Conservation (phyloP, 2,888 invertebrate species). For the Megalurothrips usitatus region DNA sequence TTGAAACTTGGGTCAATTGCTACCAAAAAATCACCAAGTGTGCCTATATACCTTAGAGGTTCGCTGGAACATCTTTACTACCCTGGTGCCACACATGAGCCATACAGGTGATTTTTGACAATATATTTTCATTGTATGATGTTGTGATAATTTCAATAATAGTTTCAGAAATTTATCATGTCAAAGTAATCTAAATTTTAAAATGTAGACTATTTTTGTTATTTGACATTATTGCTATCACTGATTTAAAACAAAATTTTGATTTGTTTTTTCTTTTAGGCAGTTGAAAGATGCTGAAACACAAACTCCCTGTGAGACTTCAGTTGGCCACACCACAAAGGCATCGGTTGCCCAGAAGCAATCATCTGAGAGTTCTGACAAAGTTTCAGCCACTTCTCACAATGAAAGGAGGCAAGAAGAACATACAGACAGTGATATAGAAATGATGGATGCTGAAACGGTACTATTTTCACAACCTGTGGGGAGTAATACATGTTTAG, state of each 20-base stretch:
- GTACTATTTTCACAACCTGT: background rate
- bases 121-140: background rate
- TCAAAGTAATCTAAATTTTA: too few species aligned
- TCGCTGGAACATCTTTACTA: background rate
- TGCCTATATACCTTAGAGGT: background rate
- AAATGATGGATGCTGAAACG: background rate
- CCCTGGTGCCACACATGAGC: background rate
- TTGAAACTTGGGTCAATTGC: background rate
- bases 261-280: background rate
- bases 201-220: too few species aligned
- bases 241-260: too few species aligned
- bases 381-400: too few species aligned
- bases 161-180: too few species aligned
- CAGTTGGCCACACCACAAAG: background rate
- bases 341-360: background rate
- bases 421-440: background rate
- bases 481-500: background rate
- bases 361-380: background rate
- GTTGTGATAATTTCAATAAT: background rate
- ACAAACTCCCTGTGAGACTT: background rate
- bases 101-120: background rate
- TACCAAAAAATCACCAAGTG: background rate
- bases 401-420: too few species aligned
- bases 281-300: background rate
- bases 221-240: too few species aligned